phyloP scores from a whole-genome alignment of 2,113 vertebrate species.

The Mastomys natalensis region DNA sequence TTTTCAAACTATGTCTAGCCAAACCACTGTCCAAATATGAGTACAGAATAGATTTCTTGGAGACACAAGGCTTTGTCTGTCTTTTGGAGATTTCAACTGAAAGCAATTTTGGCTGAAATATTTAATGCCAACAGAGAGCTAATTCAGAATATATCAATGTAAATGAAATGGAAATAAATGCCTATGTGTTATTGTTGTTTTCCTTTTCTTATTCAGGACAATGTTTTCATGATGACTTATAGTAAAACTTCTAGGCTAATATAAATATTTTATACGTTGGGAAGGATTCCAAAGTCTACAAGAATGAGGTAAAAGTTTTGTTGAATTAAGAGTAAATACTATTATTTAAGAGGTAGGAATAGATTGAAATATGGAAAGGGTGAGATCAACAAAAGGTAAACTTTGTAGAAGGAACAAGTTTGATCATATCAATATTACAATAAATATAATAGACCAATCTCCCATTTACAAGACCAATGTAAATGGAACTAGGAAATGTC shows the following conservation, averaged over 20 bases:
- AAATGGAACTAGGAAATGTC: neutral
- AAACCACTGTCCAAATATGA: conserved; percentile 38
- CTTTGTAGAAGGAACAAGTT: neutral
- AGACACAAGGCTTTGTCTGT: neutral
- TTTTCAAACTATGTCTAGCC: neutral
- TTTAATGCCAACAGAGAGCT: neutral
- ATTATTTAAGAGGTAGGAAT: neutral
- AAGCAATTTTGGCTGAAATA: neutral
- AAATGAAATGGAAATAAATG: conserved; percentile 28
- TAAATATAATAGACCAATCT: conserved; percentile 50
- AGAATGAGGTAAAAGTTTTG: neutral
- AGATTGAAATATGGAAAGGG: conserved; percentile 18
- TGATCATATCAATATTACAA: conserved; percentile 22
- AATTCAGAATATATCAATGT: conserved; percentile 33
- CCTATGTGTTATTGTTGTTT: neutral
- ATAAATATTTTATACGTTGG: neutral
- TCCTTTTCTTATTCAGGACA: neutral
- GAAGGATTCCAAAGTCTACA: conserved; percentile 16
- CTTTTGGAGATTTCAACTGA: neutral
- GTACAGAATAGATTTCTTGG: neutral
- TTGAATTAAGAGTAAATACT: conserved; percentile 4
- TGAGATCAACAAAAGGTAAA: neutral
- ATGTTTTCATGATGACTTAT: neutral
- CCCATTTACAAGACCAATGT: neutral
- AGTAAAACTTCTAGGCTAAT: conserved; percentile 5